Conservation (phyloP, 2,113 vertebrate species). For the Pao palembangensis region DNA sequence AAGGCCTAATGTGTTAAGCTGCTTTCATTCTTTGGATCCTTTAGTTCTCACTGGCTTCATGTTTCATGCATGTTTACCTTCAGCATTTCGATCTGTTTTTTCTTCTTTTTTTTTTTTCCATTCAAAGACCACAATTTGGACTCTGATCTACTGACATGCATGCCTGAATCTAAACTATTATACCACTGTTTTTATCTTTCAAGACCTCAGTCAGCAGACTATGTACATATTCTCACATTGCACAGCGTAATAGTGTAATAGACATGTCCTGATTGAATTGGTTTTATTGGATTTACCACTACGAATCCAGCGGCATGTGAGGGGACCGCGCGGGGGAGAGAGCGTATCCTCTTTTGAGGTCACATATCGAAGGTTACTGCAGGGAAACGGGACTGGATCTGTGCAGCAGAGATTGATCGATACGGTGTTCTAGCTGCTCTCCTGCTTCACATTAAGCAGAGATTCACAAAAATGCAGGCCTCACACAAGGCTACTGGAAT, state of each 20-base stretch:
- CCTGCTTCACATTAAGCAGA: conserved; percentile 45
- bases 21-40: conserved; percentile 3
- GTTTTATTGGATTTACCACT: conserved; percentile 19
- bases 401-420: conserved; percentile 39
- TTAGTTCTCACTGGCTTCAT: background rate
- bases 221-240: conserved; percentile 3
- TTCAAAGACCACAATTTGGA: too few relatives aligned
- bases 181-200: background rate
- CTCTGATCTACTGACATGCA: too few relatives aligned
- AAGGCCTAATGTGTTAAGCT: conserved; percentile 3
- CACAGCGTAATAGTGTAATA: background rate
- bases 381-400: conserved; percentile 19
- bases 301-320: conserved; percentile 20
- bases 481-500: background rate
- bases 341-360: conserved; percentile 24
- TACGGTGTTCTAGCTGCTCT: conserved; percentile 53
- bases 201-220: background rate
- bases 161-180: background rate
- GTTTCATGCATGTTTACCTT: background rate
- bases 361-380: conserved; percentile 46
- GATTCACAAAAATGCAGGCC: conserved; percentile 5
- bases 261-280: conserved; percentile 3
- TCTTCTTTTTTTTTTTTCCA: background rate
- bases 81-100: background rate
- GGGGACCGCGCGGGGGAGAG: background rate